Conservation (phyloP, 37 sponge, comb jelly and placozoan genomes). For the Spongilla lacustris region DNA sequence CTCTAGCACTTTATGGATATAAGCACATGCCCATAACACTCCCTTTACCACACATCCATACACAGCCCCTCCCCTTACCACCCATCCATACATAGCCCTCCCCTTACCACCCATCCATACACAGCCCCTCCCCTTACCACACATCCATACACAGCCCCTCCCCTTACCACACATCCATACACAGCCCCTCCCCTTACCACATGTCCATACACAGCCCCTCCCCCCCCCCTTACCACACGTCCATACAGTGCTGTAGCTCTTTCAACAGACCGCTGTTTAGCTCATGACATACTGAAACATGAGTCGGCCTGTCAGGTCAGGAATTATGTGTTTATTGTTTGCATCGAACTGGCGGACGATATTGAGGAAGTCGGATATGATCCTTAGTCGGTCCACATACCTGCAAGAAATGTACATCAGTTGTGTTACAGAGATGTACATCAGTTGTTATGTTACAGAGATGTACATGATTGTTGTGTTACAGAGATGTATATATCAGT, state of each 20-base stretch:
- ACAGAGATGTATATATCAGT: too few relatives aligned
- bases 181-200: too few relatives aligned
- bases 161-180: constrained; percentile 72
- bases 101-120: constrained; percentile 72
- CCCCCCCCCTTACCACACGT: constrained; percentile 67
- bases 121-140: constrained; percentile 68
- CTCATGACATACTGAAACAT: constrained; percentile 76
- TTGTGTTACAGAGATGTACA: too few relatives aligned
- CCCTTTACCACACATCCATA: too few relatives aligned
- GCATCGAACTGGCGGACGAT: constrained; percentile 22
- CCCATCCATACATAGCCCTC: too few relatives aligned
- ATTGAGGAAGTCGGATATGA: constrained; percentile 58
- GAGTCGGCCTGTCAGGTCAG: constrained; percentile 34
- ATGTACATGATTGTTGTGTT: too few relatives aligned
- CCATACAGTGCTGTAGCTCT: constrained; percentile 60
- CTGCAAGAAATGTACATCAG: not conserved
- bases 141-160: constrained; percentile 70
- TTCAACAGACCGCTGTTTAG: constrained; percentile 58
- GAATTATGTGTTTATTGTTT: constrained; percentile 41
- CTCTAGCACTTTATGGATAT: not conserved
- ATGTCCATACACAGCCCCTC: too few relatives aligned
- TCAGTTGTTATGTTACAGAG: too few relatives aligned
- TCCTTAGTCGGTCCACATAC: constrained; percentile 55
- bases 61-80: too few relatives aligned
- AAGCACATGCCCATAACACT: not conserved